Evolutionary conservation across 2,797 vertebrate genomes (phyloP).

Genomic region (Lagorchestes hirsutus): DNA sequence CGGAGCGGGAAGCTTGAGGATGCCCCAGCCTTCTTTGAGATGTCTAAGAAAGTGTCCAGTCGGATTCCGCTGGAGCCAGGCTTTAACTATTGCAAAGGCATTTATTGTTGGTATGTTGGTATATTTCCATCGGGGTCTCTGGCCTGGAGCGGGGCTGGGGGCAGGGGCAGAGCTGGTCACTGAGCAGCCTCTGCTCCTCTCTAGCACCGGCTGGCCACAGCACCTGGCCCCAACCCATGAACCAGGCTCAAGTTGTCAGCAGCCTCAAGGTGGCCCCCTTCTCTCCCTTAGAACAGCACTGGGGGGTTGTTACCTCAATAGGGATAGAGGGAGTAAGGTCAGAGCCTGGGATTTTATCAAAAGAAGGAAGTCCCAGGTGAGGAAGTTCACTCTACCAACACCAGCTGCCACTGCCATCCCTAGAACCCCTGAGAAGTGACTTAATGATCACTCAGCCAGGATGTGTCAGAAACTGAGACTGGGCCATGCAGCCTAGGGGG

Average conservation of each 20-base stretch:
- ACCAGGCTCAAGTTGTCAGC: background rate
- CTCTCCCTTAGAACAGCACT: background rate
- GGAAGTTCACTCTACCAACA: background rate
- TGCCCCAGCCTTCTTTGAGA: conserved; percentile 77
- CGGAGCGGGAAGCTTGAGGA: conserved; percentile 83
- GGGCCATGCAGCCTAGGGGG: background rate
- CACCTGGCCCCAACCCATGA: background rate
- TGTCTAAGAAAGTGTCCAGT: conserved; percentile 72
- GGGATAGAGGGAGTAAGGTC: background rate
- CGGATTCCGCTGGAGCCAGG: conserved; percentile 79
- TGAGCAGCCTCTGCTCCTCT: background rate
- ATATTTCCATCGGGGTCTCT: conserved; percentile 29
- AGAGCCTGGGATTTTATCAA: background rate
- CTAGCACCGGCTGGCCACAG: background rate
- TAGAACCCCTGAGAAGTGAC: background rate
- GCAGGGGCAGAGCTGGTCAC: rapidly evolving
- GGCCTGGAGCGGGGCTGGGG: rapidly evolving
- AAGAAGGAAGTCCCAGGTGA: background rate
- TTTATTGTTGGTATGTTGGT: conserved; percentile 86
- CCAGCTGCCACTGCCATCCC: background rate
- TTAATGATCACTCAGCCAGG: background rate
- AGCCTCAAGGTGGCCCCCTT: too few species aligned
- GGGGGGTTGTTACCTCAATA: background rate
- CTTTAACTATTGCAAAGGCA: conserved; percentile 84
- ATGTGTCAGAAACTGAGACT: background rate